Percentiles rank a stretch among this genome's conserved stretches.
Evolutionary conservation across 2,888 invertebrate species (phyloP).

Genomic region (Macrophya alboannulata): DNA sequence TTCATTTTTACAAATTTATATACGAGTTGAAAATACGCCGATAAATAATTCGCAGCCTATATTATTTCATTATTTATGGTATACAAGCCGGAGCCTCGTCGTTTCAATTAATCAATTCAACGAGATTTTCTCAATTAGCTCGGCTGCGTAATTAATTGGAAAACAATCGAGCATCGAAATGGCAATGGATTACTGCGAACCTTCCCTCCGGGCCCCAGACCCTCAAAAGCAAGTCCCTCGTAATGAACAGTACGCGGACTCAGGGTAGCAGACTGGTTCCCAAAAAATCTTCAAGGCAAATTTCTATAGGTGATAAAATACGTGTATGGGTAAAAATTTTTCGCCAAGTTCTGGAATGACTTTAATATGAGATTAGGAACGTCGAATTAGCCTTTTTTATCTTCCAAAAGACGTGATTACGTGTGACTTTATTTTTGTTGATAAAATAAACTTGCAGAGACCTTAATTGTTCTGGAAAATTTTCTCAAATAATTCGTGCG

Average conservation of each 20-base stretch:
- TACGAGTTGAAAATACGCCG: neutral
- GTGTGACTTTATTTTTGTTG: neutral
- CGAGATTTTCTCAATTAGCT: slow-evolving; percentile 36
- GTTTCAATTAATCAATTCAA: slow-evolving; percentile 29
- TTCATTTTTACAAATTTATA: slow-evolving; percentile 1
- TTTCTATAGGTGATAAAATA: neutral
- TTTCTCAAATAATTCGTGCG: neutral
- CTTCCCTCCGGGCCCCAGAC: neutral
- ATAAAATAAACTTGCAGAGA: neutral
- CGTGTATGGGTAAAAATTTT: neutral
- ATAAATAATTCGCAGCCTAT: neutral
- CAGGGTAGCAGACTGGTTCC: neutral
- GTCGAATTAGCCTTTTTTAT: neutral
- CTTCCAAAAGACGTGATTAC: neutral
- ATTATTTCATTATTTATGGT: slow-evolving; percentile 4
- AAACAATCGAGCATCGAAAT: slow-evolving; percentile 41
- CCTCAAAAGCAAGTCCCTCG: neutral
- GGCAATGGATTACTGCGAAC: slow-evolving; percentile 24
- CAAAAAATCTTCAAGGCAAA: neutral
- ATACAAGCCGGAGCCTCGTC: neutral
- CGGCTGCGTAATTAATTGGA: slow-evolving; percentile 44
- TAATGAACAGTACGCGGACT: neutral
- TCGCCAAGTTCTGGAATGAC: neutral
- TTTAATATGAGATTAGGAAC: neutral
- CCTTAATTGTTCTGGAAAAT: neutral